Conservation (phyloP, 2,113 vertebrate species). For the Zapornia atra region DNA sequence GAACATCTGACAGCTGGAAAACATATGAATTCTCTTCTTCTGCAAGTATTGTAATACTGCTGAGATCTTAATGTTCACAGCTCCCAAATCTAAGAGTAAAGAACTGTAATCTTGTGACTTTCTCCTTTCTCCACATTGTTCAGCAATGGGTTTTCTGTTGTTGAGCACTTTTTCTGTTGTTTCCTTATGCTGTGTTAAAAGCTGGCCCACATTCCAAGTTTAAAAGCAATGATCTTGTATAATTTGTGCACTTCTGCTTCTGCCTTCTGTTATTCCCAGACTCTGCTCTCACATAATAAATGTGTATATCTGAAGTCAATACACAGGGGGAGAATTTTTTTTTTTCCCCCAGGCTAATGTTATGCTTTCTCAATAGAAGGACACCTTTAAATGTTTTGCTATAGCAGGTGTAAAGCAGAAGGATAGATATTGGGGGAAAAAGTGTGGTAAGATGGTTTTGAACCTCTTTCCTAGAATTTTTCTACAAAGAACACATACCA, state of each 20-base stretch:
- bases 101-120: neutral
- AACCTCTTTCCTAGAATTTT: neutral
- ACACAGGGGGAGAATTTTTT: accelerated
- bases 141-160: neutral
- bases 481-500: neutral
- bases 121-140: neutral
- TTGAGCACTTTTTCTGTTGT: neutral
- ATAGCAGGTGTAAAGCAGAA: neutral
- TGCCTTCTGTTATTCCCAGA: neutral
- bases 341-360: neutral
- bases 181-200: neutral
- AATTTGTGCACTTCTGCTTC: neutral
- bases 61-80: neutral
- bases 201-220: neutral
- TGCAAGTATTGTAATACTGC: neutral
- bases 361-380: neutral
- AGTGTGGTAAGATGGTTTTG: neutral
- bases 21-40: neutral
- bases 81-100: neutral
- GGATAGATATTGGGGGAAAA: neutral
- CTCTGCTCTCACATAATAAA: neutral
- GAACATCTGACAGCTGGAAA: neutral
- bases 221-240: neutral
- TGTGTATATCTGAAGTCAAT: neutral
- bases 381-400: neutral